These are phyloP conservation scores for Hemicrepidius hirtus DNA, from an alignment of 2,888 invertebrate genomes.

Conservation along the genomic window DNA sequence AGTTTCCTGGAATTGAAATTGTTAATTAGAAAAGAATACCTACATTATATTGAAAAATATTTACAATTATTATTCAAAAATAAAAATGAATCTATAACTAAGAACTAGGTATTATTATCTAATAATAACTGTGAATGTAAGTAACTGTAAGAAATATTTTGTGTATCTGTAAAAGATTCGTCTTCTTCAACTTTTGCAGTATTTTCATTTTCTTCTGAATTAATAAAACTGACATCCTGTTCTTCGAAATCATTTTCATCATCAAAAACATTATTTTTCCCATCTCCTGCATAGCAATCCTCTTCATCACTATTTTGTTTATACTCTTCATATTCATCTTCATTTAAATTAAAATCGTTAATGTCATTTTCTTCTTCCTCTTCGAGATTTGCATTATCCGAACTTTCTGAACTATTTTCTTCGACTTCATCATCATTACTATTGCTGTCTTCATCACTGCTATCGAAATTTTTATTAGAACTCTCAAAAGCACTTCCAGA, in stretches of 20 bases:
- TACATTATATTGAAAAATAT: not conserved
- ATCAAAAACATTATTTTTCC: not conserved
- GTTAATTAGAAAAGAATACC: not conserved
- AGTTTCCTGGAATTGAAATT: no score
- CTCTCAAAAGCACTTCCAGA: slow-evolving; percentile 40
- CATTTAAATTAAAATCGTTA: slow-evolving; percentile 7
- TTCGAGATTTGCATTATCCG: slow-evolving; percentile 4
- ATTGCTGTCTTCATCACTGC: slow-evolving; percentile 50
- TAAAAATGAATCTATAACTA: not conserved
- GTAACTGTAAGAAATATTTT: slow-evolving; percentile 60
- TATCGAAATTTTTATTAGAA: slow-evolving; percentile 48
- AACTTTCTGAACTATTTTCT: slow-evolving; percentile 19
- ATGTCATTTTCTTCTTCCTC: not conserved
- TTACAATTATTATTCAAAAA: not conserved
- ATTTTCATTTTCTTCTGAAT: not conserved
- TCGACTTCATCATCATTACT: slow-evolving; percentile 44
- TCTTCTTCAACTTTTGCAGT: not conserved
- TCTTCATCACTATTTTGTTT: not conserved
- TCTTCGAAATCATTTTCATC: not conserved
- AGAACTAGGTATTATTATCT: slow-evolving; percentile 46
- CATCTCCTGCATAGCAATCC: not conserved
- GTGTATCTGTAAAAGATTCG: slow-evolving; percentile 49
- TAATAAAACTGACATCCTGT: no score
- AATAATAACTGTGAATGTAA: slow-evolving; percentile 60
- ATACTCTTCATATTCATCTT: not conserved